Evolutionary conservation across 1,140 invertebrate species (phyloP), one percentile per base, ranked within the genome.

Genomic region (Drosophila sucinea): DNA sequence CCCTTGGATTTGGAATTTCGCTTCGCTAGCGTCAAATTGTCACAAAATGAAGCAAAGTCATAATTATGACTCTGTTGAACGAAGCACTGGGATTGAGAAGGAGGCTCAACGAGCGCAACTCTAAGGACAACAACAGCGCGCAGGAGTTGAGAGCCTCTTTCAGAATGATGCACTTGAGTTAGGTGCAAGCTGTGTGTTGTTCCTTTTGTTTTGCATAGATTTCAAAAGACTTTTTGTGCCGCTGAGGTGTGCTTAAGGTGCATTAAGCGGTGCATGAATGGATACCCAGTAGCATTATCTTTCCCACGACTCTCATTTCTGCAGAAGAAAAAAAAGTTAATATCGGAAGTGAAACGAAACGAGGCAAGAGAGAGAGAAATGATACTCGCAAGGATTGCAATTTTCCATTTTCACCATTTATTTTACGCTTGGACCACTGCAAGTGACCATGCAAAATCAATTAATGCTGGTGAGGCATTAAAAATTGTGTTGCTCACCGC

Each of bases 381-480:
- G 66, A 66, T 56, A 65, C 33, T 60, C 77, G 66, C 41, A 68
- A 33, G 60, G 40, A 54, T 51, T 57, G 58, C 51, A 35, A 35
- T 35, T 56, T 6, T 32, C 11, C 51, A 3, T 11, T 35, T 72
- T 47, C 38, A 30, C 41, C 64, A 63, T 85, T 85, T 69, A 77
- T 75, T 69, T 74, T 69, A 47, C 67, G 64, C 73, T 35, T 70
- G 44, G 56, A 56, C 32, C 56, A 44, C 75, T 56, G 73, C 75
- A 78, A 77, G 74, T 78, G 81, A 78, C 82, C 81, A 78, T 74
- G 79, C 70, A 81, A 82, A 75, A 79, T 85, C 82, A 86, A 81
- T 85, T 85, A 86, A 79, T 55, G 71, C 40, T 54, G 40, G 57
- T 65, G 63, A 58, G 40, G 58, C 70, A 67, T 64, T 74, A 51